A percentile compares a stretch with the other conserved stretches of the same genome.
Evolutionary conservation across 2,797 vertebrate genomes (phyloP).

Genomic region (Thunnus albacares): DNA sequence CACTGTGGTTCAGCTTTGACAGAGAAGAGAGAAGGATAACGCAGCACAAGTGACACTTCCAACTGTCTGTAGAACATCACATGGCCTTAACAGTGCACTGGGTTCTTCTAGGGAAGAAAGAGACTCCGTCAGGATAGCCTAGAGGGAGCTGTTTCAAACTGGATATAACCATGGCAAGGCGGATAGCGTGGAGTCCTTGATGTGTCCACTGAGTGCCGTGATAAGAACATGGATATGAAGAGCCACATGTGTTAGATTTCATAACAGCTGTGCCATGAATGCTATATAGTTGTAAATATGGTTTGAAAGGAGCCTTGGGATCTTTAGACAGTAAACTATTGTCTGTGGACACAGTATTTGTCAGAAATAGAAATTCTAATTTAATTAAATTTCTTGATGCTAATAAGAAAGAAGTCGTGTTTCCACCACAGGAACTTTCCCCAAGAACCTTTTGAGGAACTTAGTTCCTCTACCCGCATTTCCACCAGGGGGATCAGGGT

Average conservation of each 20-base stretch:
- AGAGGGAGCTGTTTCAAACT: constrained; percentile 68
- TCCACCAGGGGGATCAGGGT: no score
- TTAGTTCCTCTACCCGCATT: no score
- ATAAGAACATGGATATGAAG: constrained; percentile 55
- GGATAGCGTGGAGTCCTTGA: constrained; percentile 40
- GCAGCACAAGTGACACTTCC: constrained; percentile 78
- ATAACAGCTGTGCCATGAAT: constrained; percentile 40
- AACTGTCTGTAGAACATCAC: constrained; percentile 77
- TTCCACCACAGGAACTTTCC: no score
- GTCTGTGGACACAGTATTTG: constrained; percentile 17
- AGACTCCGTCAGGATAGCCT: constrained; percentile 57
- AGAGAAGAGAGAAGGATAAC: constrained; percentile 72
- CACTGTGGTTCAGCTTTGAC: constrained; percentile 76
- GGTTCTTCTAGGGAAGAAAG: constrained; percentile 65
- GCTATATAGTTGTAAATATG: constrained; percentile 34
- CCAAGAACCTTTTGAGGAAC: no score
- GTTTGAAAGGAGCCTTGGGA: constrained; percentile 38
- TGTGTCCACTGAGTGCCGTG: constrained; percentile 56
- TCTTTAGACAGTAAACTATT: constrained; percentile 26
- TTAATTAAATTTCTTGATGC: neutral
- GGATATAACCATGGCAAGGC: constrained; percentile 45
- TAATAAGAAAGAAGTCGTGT: neutral
- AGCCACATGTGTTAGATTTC: constrained; percentile 44
- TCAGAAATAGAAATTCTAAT: constrained; percentile 16
- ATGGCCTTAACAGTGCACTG: constrained; percentile 58